Conservation (phyloP, 2,113 vertebrate genomes). For the Phocoena sinus region DNA sequence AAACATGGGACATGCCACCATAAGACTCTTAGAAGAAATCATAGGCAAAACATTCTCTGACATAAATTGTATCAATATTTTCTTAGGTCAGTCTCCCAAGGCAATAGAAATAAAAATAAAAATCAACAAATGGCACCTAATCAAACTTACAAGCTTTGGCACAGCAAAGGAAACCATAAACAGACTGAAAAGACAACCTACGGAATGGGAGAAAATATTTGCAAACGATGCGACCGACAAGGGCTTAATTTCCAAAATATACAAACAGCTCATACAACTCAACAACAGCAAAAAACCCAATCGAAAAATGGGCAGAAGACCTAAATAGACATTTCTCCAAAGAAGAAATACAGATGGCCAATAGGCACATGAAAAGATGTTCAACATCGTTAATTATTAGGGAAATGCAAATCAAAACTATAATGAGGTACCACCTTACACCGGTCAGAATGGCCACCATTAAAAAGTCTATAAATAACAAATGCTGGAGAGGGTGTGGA, state of each 20-base stretch:
- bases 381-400: too few relatives aligned
- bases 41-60: background rate
- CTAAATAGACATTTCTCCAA: background rate
- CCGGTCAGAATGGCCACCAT: too few relatives aligned
- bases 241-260: background rate
- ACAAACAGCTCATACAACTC: background rate
- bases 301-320: background rate
- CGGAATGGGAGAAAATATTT: background rate
- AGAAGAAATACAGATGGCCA: background rate
- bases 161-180: background rate
- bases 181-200: background rate
- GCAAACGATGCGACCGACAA: background rate
- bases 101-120: background rate
- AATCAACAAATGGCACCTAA: background rate
- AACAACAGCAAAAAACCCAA: background rate
- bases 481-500: too few relatives aligned
- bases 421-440: too few relatives aligned
- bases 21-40: background rate
- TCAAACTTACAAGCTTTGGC: background rate
- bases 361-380: background rate
- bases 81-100: background rate
- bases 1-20: background rate
- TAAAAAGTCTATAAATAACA: too few relatives aligned
- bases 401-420: too few relatives aligned
- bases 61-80: background rate